Percentiles rank a stretch among this genome's conserved stretches.
phyloP scores from a whole-genome alignment of 2,113 vertebrate species.

The Rallus limicola region DNA sequence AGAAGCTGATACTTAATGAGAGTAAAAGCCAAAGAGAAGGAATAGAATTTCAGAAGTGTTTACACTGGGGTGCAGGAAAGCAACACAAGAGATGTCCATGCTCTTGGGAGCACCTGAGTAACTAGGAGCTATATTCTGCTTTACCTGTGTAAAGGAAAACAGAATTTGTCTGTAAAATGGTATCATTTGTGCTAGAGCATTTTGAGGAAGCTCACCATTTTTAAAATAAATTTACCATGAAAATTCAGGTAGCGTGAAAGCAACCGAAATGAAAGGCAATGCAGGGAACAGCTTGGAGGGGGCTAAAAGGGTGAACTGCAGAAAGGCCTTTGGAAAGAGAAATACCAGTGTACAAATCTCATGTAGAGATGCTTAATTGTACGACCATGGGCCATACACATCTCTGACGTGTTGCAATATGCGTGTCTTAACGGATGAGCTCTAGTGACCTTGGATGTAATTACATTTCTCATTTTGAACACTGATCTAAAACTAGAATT shows the following conservation, averaged over 20 bases:
- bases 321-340: not conserved
- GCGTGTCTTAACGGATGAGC: not conserved
- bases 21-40: slow-evolving; percentile 64
- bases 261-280: not conserved
- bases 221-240: slow-evolving; percentile 1
- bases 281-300: not conserved
- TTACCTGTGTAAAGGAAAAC: not conserved
- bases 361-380: not conserved
- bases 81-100: not conserved
- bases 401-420: fast-evolving
- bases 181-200: not conserved
- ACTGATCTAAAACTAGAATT: not conserved
- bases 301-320: not conserved
- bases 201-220: not conserved
- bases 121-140: not conserved
- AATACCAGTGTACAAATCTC: not conserved
- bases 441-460: not conserved
- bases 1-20: slow-evolving; percentile 74
- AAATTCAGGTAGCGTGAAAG: not conserved
- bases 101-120: not conserved
- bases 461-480: not conserved
- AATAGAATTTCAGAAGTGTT: slow-evolving; percentile 62
- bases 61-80: not conserved
- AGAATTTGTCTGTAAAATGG: not conserved
- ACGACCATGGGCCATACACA: not conserved